A percentile compares a stretch with the other conserved stretches of the same genome.
phyloP scores from a whole-genome alignment of 2,888 invertebrate species.

The Meiosimyza decipiens region DNA sequence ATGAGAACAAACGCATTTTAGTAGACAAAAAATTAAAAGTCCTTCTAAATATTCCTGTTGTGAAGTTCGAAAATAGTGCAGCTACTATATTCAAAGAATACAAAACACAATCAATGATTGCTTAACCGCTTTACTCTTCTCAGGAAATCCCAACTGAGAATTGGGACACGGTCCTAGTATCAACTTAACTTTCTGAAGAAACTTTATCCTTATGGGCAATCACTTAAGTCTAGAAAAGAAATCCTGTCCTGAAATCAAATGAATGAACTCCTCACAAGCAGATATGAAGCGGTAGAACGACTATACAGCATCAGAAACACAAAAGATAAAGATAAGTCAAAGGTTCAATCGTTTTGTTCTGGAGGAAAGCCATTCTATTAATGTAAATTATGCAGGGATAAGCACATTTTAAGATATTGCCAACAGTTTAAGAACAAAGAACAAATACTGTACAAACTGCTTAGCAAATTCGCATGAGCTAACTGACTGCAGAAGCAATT shows the following conservation, averaged over 20 bases:
- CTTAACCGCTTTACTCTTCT: neutral
- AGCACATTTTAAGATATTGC: constrained; percentile 10
- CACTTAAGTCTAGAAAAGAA: neutral
- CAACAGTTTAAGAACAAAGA: constrained; percentile 1
- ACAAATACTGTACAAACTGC: constrained; percentile 26
- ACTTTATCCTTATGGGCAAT: constrained; percentile 11
- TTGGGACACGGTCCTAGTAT: constrained; percentile 34
- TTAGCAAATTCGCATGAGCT: too few relatives aligned
- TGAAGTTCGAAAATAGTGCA: too few relatives aligned
- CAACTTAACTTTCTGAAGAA: constrained; percentile 16
- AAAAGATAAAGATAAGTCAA: too few relatives aligned
- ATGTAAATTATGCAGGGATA: too few relatives aligned
- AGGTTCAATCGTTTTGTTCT: too few relatives aligned
- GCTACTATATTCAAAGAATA: too few relatives aligned
- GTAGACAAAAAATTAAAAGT: constrained; percentile 31
- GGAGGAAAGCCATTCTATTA: too few relatives aligned
- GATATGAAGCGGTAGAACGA: constrained; percentile 28
- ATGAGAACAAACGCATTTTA: constrained; percentile 26
- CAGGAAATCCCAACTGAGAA: constrained; percentile 17
- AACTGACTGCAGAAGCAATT: too few relatives aligned
- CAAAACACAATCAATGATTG: constrained; percentile 22
- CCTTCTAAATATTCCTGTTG: constrained; percentile 2
- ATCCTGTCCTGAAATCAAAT: constrained; percentile 22
- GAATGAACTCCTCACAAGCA: constrained; percentile 21
- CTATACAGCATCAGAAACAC: too few relatives aligned